Percentiles rank a stretch among this genome's conserved stretches.
These are phyloP conservation scores for Gymnogyps californianus DNA, from an alignment of 2,113 vertebrate genomes.

Conservation along the genomic window DNA sequence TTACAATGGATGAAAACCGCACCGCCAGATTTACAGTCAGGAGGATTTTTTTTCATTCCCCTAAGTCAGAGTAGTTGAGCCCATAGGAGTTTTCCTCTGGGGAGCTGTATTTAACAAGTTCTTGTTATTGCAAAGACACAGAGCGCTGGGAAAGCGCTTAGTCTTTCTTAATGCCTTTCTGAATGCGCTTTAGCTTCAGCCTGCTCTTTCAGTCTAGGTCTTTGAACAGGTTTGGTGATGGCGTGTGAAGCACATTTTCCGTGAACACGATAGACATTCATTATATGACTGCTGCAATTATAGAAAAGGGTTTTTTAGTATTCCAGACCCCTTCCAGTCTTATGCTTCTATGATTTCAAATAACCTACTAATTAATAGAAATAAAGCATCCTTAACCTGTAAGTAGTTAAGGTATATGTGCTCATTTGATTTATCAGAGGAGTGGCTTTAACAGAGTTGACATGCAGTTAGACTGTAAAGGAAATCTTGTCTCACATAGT, in stretches of 20 bases:
- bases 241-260: not conserved
- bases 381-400: not conserved
- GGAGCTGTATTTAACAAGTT: not conserved
- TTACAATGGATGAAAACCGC: not conserved
- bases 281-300: not conserved
- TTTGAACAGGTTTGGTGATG: not conserved
- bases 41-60: not conserved
- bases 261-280: not conserved
- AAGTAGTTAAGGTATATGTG: not conserved
- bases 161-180: not conserved
- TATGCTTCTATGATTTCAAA: not conserved
- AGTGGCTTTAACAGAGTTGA: not conserved
- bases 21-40: not conserved
- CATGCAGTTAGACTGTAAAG: not conserved
- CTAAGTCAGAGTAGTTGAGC: not conserved
- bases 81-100: not conserved
- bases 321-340: not conserved
- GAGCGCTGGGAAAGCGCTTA: not conserved
- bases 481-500: not conserved
- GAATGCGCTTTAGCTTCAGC: not conserved
- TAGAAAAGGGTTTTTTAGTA: not conserved
- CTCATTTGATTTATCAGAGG: not conserved
- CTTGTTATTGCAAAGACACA: not conserved
- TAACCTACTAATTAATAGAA: not conserved
- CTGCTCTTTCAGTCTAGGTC: not conserved